Evolutionary conservation across 2,113 vertebrate species (phyloP), one percentile per base, ranked within the genome.

Genomic region (Nestor notabilis): DNA sequence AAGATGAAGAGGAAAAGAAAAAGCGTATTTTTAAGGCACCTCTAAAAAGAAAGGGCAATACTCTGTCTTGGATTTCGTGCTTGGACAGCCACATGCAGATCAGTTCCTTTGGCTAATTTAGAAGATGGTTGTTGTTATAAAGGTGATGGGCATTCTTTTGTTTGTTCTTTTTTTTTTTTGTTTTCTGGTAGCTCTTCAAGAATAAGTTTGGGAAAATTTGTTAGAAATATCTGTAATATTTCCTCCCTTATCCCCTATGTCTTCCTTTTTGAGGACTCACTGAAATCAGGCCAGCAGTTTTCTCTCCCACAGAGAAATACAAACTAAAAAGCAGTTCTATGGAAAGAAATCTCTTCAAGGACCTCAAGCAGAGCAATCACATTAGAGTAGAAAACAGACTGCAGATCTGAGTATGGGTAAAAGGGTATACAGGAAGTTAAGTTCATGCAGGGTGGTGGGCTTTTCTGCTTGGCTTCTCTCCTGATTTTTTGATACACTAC

Each of bases 121-220:
- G 31, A 83, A 92, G 81, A 43, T 33, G 5, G 1, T 0, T 5
- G 2, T 33, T 13, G 3, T 68, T 78, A 52, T 11, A 82, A 75
- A 90, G 29, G n/a, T 0, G 0, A 35, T 35, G 5, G 7, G 3
- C 28, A 33, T 55, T 64, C 4, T 56, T 84, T 33, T 27, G 5
- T 55, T 86, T 69, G 6, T 55, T 80, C 14, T 9, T n/a, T 23
- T n/a, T 4, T n/a, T 13, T 46, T 1, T 47, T 64, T 82, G 21
- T 63, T 81, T 91, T 61, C 35, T 65, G 15, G 56, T 25, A 12
- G 15, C 14, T 66, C 5, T 83, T 82, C 37, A 82, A 31, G 10
- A 91, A 58, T 20, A 66, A 0, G 0, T 37, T 31, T 65, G 16
- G 24, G 14, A 12, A 78, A 89, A 77, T 20, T 1, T 39, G 3